Conservation (phyloP, 2,888 invertebrate species). For the Catotricha subobsoleta region DNA sequence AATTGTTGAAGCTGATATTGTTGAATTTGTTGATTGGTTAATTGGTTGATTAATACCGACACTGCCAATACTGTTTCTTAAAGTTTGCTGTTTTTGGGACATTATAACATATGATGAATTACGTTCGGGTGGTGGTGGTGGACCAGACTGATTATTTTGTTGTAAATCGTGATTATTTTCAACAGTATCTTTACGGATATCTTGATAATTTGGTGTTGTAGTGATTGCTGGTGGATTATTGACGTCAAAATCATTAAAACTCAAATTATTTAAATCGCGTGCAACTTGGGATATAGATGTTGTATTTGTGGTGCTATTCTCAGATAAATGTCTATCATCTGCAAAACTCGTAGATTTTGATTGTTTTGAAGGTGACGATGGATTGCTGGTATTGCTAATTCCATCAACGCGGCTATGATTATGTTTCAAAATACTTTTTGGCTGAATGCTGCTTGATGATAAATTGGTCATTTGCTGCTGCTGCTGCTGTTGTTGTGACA, state of each 20-base stretch:
- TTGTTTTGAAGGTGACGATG: conserved; percentile 27
- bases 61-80: conserved; percentile 10
- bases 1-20: too few relatives aligned
- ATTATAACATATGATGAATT: conserved; percentile 77
- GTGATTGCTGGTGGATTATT: background rate
- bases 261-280: conserved; percentile 4
- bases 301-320: conserved; percentile 17
- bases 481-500: conserved; percentile 18
- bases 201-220: conserved; percentile 3
- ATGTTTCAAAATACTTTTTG: conserved; percentile 29
- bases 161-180: background rate
- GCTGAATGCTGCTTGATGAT: conserved; percentile 20
- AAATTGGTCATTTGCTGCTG: conserved; percentile 14
- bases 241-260: conserved; percentile 4
- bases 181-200: background rate
- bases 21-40: background rate
- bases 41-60: background rate
- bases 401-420: conserved; percentile 18
- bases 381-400: conserved; percentile 14
- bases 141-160: conserved; percentile 14
- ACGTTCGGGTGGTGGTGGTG: conserved; percentile 69
- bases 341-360: conserved; percentile 28
- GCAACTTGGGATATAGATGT: conserved; percentile 1
- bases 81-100: conserved; percentile 41
- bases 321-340: conserved; percentile 18